phyloP scores from a whole-genome alignment of 2,888 invertebrate genomes.

The Minunthozetes semirufus region DNA sequence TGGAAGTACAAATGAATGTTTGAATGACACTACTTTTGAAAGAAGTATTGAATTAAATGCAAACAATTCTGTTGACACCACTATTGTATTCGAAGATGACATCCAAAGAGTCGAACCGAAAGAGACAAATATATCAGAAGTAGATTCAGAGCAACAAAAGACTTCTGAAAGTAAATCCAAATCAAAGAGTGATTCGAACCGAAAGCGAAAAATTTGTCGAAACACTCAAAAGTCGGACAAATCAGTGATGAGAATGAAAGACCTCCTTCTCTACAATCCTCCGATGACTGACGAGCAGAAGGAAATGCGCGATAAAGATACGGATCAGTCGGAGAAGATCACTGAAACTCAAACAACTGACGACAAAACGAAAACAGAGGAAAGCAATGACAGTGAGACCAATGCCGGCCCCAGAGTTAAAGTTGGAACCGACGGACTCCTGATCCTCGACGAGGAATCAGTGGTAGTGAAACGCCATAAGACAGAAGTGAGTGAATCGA shows the following conservation, averaged over 20 bases:
- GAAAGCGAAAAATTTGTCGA: not conserved
- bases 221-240: conserved; percentile 10
- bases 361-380: not conserved
- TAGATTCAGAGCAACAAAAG: not conserved
- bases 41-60: not conserved
- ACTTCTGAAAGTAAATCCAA: not conserved
- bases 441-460: conserved; percentile 53
- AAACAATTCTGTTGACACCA: not conserved
- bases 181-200: not conserved
- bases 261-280: conserved; percentile 86
- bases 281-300: conserved; percentile 38
- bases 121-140: not conserved
- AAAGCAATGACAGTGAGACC: conserved; percentile 17
- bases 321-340: conserved; percentile 23
- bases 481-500: not conserved
- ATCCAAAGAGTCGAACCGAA: not conserved
- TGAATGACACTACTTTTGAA: not conserved
- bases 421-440: conserved; percentile 31
- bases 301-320: conserved; percentile 12
- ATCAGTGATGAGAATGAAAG: conserved; percentile 70
- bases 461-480: conserved; percentile 52
- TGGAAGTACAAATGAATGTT: not conserved
- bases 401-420: conserved; percentile 30
- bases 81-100: not conserved
- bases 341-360: not conserved